Conservation (phyloP, 1,140 invertebrate genomes). For the Hyles vespertilio region DNA sequence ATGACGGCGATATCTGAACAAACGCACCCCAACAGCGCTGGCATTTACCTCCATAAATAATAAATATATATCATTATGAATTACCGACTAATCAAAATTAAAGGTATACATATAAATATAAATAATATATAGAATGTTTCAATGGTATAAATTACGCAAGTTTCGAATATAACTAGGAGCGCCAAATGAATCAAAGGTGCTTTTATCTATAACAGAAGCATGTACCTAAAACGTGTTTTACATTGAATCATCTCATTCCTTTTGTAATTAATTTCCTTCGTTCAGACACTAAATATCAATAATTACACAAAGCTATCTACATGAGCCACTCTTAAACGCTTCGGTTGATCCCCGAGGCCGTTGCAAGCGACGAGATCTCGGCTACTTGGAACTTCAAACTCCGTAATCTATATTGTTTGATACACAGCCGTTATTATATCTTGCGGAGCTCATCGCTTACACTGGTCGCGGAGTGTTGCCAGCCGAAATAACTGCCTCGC, state of each 20-base stretch:
- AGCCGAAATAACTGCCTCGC: slow-evolving; percentile 24
- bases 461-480: slow-evolving; percentile 34
- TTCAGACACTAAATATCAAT: slow-evolving; percentile 68
- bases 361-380: not conserved
- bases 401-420: not conserved
- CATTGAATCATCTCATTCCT: slow-evolving; percentile 22
- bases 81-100: slow-evolving; percentile 62
- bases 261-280: slow-evolving; percentile 33
- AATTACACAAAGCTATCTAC: slow-evolving; percentile 75
- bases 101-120: slow-evolving; percentile 40
- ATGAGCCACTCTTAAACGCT: slow-evolving; percentile 59
- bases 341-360: slow-evolving; percentile 5
- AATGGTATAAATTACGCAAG: slow-evolving; percentile 38
- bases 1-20: not conserved
- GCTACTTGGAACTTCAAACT: not conserved
- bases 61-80: slow-evolving; percentile 55
- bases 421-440: not conserved
- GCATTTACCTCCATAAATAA: slow-evolving; percentile 31
- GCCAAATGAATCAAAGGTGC: slow-evolving; percentile 35
- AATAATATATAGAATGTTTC: slow-evolving; percentile 30
- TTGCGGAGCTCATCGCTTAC: not conserved
- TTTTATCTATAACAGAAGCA: slow-evolving; percentile 39
- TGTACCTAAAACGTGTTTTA: slow-evolving; percentile 33
- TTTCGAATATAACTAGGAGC: slow-evolving; percentile 37
- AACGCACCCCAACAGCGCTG: not conserved